phyloP scores from a whole-genome alignment of 2,113 vertebrate species.

The Nothoprocta perdicaria region DNA sequence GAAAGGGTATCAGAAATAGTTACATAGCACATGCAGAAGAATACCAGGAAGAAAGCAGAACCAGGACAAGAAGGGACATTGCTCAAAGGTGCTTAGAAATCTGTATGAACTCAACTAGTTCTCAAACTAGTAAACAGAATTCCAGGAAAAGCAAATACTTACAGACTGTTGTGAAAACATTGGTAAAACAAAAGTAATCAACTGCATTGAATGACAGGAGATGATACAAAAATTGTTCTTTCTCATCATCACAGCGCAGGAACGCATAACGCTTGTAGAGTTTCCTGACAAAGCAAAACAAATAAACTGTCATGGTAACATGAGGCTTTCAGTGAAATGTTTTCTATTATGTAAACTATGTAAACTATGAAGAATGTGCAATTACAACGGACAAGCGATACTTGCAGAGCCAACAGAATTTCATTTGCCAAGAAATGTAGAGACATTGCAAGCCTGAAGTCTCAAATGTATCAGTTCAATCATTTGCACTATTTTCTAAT shows the following conservation, averaged over 20 bases:
- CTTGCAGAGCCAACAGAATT: not conserved
- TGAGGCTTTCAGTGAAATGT: not conserved
- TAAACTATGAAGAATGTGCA: not conserved
- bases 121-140: not conserved
- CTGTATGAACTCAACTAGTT: not conserved
- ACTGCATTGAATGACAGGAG: constrained; percentile 98
- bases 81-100: constrained; percentile 3
- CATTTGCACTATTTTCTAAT: not conserved
- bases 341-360: not conserved
- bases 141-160: constrained; percentile 74
- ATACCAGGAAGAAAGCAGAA: not conserved
- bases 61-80: not conserved
- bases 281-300: constrained; percentile 83
- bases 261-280: constrained; percentile 98
- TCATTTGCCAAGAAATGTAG: not conserved
- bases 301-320: constrained; percentile 48
- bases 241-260: constrained; percentile 97
- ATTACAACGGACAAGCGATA: not conserved
- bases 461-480: not conserved
- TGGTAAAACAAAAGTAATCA: constrained; percentile 99
- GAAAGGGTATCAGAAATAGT: not conserved
- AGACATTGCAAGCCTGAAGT: not conserved
- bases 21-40: not conserved
- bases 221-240: constrained; percentile 98
- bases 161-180: constrained; percentile 98